phyloP scores from a whole-genome alignment of 2,113 vertebrate genomes.

The Urocynchramus pylzowi region DNA sequence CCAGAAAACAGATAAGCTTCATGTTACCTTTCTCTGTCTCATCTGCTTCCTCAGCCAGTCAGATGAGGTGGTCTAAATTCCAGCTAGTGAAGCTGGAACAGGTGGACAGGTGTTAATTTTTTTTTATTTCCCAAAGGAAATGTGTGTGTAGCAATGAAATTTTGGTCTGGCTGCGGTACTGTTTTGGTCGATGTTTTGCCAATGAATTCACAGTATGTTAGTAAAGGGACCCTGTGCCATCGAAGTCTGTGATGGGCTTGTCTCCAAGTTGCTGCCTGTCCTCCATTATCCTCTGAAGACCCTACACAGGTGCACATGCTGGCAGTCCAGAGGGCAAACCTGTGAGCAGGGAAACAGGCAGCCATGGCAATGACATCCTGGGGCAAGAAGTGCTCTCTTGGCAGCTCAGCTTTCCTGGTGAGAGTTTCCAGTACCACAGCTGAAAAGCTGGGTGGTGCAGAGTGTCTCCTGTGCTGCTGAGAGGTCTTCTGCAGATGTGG shows the following conservation, averaged over 20 bases:
- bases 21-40: background rate
- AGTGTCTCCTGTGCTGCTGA: background rate
- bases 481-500: background rate
- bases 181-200: background rate
- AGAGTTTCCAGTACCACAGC: background rate
- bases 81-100: background rate
- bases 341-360: background rate
- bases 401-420: background rate
- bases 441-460: background rate
- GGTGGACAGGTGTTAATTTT: background rate
- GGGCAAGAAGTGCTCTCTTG: background rate
- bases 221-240: background rate
- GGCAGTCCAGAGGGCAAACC: background rate
- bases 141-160: background rate
- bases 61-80: background rate
- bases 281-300: background rate
- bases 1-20: background rate
- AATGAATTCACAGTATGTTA: background rate
- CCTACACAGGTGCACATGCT: background rate
- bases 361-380: background rate
- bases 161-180: background rate
- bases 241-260: background rate
- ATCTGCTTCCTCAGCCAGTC: background rate
- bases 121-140: background rate
- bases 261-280: background rate